Evolutionary conservation across 2,888 invertebrate genomes (phyloP), one percentile per base, ranked within the genome.

Genomic region (Platerodrilus igneus): DNA sequence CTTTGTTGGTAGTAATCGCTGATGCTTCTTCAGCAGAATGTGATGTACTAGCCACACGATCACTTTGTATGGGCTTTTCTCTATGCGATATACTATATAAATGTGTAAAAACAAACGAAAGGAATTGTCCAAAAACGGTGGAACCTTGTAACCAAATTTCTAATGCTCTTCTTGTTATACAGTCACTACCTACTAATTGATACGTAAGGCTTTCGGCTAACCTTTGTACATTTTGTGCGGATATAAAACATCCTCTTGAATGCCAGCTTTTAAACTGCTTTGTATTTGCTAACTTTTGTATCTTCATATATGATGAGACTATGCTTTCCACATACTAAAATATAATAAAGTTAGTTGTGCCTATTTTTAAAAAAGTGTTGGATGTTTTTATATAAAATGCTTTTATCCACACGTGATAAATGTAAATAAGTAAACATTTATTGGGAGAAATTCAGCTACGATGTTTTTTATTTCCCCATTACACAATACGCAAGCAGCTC

Each of bases 251-350:
- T n/a, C 79, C 79, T 41, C 75, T 67, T 13, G 72, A 71, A 40
- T 74, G 73, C 79, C 79, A 80, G 17, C 73, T 75, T 53, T 71
- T 70, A 51, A 74, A 77, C 45, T 73, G 72, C 8, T 68, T 65
- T 8, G 72, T 71, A 37, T 69, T 69, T 47, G 69, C 72, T 19
- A 77, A 67, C 52, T 79, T 81, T 50, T 83, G 72, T 21, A 81
- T 76, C 60, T 78, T 79, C 62, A 86, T 76, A 60, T 83, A 86
- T 0, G 85, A 84, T 17, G 82, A 82, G 0, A 85, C 80, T 55
- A 86, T 78, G 47, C 83, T 81, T 61, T 84, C 83, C 46, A 86
- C 80, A 60, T 84, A 86, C 77, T 83, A 68, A 41, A 37, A 34
- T 17, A 10, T 27, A 26, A 33, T n/a, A n/a, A n/a, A n/a, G n/a